Conservation (phyloP, 2,888 invertebrate genomes). For the Ectemnius cavifrons region DNA sequence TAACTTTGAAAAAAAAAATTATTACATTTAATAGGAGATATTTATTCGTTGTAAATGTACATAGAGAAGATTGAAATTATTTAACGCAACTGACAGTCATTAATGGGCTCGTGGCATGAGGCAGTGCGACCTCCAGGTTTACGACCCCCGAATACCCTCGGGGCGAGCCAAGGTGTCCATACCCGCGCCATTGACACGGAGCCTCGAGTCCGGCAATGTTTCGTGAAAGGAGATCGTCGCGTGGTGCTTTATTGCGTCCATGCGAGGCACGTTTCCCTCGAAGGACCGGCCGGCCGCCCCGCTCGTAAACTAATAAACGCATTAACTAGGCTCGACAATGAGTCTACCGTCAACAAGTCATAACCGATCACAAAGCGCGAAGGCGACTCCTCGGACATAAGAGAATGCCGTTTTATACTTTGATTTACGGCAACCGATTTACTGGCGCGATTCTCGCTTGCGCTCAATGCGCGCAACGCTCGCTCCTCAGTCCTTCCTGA, state of each 20-base stretch:
- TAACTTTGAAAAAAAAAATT: no score
- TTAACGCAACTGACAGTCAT: neutral
- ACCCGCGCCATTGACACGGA: neutral
- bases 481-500: neutral
- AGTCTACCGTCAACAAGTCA: slow-evolving; percentile 70
- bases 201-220: slow-evolving; percentile 10
- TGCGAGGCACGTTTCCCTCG: slow-evolving; percentile 23
- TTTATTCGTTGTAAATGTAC: no score
- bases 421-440: slow-evolving; percentile 49
- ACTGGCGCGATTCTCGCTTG: slow-evolving; percentile 41
- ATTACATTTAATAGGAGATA: no score
- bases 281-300: slow-evolving; percentile 39
- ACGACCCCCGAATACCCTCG: neutral
- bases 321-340: slow-evolving; percentile 67
- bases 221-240: slow-evolving; percentile 35
- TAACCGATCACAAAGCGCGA: slow-evolving; percentile 66
- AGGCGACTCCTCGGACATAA: slow-evolving; percentile 36
- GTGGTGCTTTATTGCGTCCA: slow-evolving; percentile 51
- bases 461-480: slow-evolving; percentile 5
- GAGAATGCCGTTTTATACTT: slow-evolving; percentile 31
- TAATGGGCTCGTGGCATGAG: neutral
- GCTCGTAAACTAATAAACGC: slow-evolving; percentile 72
- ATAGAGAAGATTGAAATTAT: no score
- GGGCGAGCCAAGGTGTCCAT: slow-evolving; percentile 12
- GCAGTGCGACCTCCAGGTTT: slow-evolving; percentile 13